A percentile compares a stretch with the other conserved stretches of the same genome.
Conservation (phyloP, 2,113 vertebrate genomes). For the Campylomormyrus numenius region DNA sequence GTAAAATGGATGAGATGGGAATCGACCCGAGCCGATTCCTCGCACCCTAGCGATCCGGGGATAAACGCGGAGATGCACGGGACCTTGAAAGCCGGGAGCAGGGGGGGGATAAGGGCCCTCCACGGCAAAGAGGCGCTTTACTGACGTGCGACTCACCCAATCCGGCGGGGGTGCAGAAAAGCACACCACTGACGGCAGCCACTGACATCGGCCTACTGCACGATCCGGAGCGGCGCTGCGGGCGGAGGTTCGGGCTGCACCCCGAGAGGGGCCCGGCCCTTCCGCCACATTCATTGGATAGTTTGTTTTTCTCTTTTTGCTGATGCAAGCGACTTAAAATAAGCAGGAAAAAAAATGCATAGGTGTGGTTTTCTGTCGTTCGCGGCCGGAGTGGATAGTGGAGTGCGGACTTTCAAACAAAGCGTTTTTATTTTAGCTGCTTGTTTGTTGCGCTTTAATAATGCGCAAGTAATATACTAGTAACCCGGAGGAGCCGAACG, state of each 20-base stretch:
- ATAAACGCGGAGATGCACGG: neutral
- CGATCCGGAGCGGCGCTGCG: slow-evolving; percentile 7
- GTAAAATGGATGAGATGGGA: neutral
- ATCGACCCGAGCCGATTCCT: neutral
- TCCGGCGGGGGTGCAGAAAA: slow-evolving; percentile 33
- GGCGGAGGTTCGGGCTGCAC: slow-evolving; percentile 13
- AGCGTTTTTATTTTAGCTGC: neutral
- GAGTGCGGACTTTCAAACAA: neutral
- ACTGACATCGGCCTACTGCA: slow-evolving; percentile 27
- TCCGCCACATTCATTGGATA: neutral
- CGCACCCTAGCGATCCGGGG: neutral
- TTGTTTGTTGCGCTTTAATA: neutral
- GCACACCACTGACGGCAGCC: slow-evolving; percentile 46
- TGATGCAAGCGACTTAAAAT: slow-evolving; percentile 11
- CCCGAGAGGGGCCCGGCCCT: slow-evolving; percentile 20
- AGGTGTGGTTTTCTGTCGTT: slow-evolving; percentile 15
- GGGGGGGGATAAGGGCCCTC: neutral
- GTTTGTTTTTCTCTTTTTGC: neutral
- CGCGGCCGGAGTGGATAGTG: neutral
- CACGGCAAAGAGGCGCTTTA: slow-evolving; percentile 32
- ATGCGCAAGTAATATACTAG: neutral
- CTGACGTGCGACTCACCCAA: slow-evolving; percentile 45
- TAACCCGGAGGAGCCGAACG: neutral
- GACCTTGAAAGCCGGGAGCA: neutral
- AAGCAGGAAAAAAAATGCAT: slow-evolving; percentile 11